phyloP scores from a whole-genome alignment of 1,140 invertebrate species.

The Venustaconcha ellipsiformis region DNA sequence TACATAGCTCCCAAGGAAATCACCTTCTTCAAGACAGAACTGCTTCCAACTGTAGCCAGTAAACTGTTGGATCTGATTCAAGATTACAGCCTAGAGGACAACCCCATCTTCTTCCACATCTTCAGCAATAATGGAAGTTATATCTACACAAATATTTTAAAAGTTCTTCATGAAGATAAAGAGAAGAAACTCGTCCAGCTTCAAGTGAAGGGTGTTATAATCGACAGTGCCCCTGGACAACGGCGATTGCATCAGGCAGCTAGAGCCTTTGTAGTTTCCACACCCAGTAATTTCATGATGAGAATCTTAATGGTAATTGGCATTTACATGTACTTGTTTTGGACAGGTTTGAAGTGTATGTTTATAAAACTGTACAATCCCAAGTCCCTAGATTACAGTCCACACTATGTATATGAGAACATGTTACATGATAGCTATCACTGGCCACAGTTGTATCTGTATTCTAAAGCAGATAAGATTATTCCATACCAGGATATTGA shows the following conservation, averaged over 20 bases:
- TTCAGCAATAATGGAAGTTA: slow-evolving; percentile 84
- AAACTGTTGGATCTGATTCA: slow-evolving; percentile 77
- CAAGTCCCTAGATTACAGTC: slow-evolving; percentile 19
- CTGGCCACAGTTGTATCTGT: slow-evolving; percentile 82
- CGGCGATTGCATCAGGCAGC: slow-evolving; percentile 73
- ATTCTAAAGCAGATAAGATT: slow-evolving; percentile 78
- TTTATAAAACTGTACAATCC: slow-evolving; percentile 25
- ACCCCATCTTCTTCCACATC: slow-evolving; percentile 83
- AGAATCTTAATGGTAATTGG: slow-evolving; percentile 49
- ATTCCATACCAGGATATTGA: slow-evolving; percentile 71
- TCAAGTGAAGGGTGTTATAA: slow-evolving; percentile 79
- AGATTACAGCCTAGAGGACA: slow-evolving; percentile 76
- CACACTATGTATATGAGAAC: slow-evolving; percentile 41
- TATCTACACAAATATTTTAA: slow-evolving; percentile 51
- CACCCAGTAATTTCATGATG: slow-evolving; percentile 58
- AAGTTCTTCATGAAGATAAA: slow-evolving; percentile 47
- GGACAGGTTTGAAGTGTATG: slow-evolving; percentile 24
- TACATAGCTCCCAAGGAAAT: slow-evolving; percentile 80
- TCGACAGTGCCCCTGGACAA: slow-evolving; percentile 81
- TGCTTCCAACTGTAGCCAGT: slow-evolving; percentile 75
- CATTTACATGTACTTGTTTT: slow-evolving; percentile 40
- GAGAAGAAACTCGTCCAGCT: slow-evolving; percentile 58
- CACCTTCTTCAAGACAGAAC: slow-evolving; percentile 76
- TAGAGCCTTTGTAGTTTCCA: slow-evolving; percentile 71
- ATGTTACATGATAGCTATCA: slow-evolving; percentile 69